Evolutionary conservation across 1,140 invertebrate species (phyloP).

Genomic region (Heliconius melpomene): DNA sequence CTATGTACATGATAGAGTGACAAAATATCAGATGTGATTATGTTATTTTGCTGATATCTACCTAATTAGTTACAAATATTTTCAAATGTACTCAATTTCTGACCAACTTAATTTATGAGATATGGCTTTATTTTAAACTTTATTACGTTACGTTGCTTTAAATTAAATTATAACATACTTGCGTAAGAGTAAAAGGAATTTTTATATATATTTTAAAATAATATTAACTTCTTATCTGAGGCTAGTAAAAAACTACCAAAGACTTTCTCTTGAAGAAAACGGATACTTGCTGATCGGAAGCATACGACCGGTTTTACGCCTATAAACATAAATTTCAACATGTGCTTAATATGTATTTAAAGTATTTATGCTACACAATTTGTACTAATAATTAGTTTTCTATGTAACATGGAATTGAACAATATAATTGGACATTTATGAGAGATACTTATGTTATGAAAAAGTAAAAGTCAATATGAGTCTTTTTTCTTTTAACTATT

Average conservation of each 20-base stretch:
- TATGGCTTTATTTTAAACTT: background rate
- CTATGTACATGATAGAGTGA: background rate
- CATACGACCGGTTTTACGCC: slow-evolving; percentile 16
- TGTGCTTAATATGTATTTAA: slow-evolving; percentile 6
- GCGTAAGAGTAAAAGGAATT: background rate
- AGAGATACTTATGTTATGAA: background rate
- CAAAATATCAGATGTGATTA: background rate
- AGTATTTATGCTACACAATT: background rate
- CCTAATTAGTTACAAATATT: background rate
- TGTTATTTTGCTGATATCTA: background rate
- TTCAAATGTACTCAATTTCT: slow-evolving; percentile 1
- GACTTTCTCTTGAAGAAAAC: slow-evolving; percentile 17
- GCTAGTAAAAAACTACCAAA: background rate
- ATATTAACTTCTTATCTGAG: background rate
- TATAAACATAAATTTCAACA: slow-evolving; percentile 1
- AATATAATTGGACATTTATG: background rate
- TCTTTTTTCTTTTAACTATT: no score
- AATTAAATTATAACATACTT: background rate
- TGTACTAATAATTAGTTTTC: background rate
- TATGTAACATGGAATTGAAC: background rate
- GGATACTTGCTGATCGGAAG: slow-evolving; percentile 15
- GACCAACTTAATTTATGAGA: background rate
- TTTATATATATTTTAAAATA: background rate
- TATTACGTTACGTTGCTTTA: background rate
- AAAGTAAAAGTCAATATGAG: no score